A percentile compares a stretch with the other conserved stretches of the same genome.
Conservation (phyloP, 1,140 invertebrate species). For the Mylabris phalerata region DNA sequence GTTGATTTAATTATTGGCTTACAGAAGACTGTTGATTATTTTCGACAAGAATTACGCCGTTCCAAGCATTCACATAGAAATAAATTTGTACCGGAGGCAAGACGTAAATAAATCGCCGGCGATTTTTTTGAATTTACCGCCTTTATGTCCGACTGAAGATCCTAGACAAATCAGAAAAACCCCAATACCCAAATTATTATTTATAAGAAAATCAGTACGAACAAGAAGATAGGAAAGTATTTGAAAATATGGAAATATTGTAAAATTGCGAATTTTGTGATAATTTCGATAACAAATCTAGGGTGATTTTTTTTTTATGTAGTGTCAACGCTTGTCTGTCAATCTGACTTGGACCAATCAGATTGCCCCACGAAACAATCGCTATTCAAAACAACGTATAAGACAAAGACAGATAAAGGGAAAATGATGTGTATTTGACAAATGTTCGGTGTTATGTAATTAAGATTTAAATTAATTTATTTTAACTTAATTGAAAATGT, state of each 20-base stretch:
- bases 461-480: no score
- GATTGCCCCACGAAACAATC: slow-evolving; percentile 25
- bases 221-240: not conserved
- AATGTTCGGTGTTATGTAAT: not conserved
- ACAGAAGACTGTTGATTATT: slow-evolving; percentile 85
- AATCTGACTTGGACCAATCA: slow-evolving; percentile 28
- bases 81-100: slow-evolving; percentile 3
- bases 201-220: not conserved
- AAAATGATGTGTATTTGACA: slow-evolving; percentile 8
- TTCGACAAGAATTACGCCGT: slow-evolving; percentile 75
- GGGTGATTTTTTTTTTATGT: not conserved
- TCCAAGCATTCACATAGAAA: slow-evolving; percentile 41
- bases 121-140: slow-evolving; percentile 1
- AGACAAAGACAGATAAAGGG: not conserved
- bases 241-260: slow-evolving; percentile 12
- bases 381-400: no score
- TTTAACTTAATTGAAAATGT: slow-evolving; percentile 5
- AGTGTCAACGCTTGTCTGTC: not conserved
- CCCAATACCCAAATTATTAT: not conserved
- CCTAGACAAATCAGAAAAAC: no score
- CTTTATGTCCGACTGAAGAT: not conserved
- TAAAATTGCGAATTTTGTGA: no score
- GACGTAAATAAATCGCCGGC: slow-evolving; percentile 1
- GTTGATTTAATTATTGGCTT: slow-evolving; percentile 76
- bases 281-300: not conserved